Conservation (phyloP, 2,113 vertebrate species). For the Galbula dea region DNA sequence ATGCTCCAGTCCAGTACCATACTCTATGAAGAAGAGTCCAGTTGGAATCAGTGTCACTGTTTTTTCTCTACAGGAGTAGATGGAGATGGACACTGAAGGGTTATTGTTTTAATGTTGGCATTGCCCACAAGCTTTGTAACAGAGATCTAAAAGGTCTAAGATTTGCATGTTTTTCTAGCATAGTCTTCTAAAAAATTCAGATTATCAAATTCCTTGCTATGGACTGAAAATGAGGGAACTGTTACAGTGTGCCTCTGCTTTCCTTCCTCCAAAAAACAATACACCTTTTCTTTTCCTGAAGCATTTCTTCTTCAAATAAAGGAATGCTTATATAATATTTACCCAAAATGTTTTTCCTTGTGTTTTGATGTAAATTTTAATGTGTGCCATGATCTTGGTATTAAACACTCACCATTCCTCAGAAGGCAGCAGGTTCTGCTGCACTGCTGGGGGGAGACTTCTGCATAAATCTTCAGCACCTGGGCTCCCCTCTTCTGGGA, state of each 20-base stretch:
- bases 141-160: not conserved
- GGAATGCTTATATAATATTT: not conserved
- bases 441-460: slow-evolving; percentile 82
- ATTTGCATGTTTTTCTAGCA: not conserved
- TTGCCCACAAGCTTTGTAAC: not conserved
- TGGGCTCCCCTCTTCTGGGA: slow-evolving; percentile 85
- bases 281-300: not conserved
- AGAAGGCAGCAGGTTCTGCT: slow-evolving; percentile 86
- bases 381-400: not conserved
- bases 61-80: not conserved
- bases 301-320: not conserved
- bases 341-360: not conserved
- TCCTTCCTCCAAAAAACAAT: not conserved
- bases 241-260: not conserved
- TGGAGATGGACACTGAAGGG: not conserved
- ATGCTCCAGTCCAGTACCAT: not conserved
- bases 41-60: not conserved
- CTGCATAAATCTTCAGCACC: slow-evolving; percentile 78
- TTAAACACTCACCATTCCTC: slow-evolving; percentile 66
- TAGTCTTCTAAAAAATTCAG: not conserved
- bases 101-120: not conserved
- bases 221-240: not conserved
- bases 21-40: not conserved
- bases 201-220: not conserved
- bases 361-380: not conserved